Conservation (phyloP, 2,113 vertebrate genomes). For the Malurus cyaneus region DNA sequence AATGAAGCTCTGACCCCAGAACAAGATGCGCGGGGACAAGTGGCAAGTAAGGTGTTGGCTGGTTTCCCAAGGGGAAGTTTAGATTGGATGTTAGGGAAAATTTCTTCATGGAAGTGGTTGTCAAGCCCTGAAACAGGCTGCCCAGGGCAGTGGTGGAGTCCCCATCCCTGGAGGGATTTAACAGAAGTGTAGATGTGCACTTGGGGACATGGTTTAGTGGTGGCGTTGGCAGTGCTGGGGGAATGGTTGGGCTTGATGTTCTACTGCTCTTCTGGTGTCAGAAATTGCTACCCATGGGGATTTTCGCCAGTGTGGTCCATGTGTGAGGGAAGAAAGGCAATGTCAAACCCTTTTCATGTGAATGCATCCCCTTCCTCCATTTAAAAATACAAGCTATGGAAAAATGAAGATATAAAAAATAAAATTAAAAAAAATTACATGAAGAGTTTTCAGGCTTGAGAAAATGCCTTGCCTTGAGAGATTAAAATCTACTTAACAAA, state of each 20-base stretch:
- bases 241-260: not conserved
- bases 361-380: not conserved
- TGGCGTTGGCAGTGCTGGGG: not conserved
- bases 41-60: not conserved
- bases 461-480: not conserved
- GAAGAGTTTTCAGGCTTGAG: not conserved
- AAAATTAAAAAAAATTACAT: not conserved
- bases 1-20: not conserved
- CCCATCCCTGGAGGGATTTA: not conserved
- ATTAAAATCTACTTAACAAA: not conserved
- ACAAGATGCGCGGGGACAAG: rapidly evolving
- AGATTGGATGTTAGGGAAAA: not conserved
- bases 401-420: not conserved
- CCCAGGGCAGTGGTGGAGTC: not conserved
- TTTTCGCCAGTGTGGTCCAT: not conserved
- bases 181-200: not conserved
- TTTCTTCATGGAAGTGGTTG: not conserved
- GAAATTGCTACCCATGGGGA: rapidly evolving
- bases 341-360: rapidly evolving
- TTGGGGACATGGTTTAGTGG: not conserved
- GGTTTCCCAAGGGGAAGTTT: not conserved
- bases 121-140: not conserved
- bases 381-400: not conserved
- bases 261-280: not conserved
- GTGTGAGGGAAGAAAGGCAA: not conserved